Base-by-base conservation (phyloP, 2,888 invertebrate species). In the Lasioglossum marginatum region DNA sequence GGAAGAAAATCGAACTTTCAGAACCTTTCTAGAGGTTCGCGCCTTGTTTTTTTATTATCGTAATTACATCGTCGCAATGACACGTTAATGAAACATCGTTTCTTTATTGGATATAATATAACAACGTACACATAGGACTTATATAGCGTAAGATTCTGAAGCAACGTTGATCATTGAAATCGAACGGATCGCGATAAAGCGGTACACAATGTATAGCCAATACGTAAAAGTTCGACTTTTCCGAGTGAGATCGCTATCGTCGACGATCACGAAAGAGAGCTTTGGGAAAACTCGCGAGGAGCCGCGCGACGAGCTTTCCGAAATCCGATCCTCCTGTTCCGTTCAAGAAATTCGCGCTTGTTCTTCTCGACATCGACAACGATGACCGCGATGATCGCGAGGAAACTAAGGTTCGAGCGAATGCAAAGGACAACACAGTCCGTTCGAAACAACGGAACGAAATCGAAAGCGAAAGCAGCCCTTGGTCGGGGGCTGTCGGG, bases 61-160 rank as follows among this genome's bases (percentile, higher is more conserved):
- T 86, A 80, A 77, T 73, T 66, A 52, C 34, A 57, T 23, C 23
- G 4, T n/a, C 57, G 57, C 79, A 73, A 52, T 72, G 79, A 77
- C 48, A 85, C 76, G 63, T 75, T 74, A 57, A 45, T 74, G 77
- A 85, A 52, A 85, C 77, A 71, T 34, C 48, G 68, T 70, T 82
- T 72, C 77, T 73, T 80, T 52, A 76, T 40, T 73, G 57, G 34
- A 80, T 68, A 80, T 77, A 76, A 77, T 68, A 68, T 70, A 79
- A 70, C 79, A 79, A 79, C 79, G 73, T 75, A 79, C 82, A 79
- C 74, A 48, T 76, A 57, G 60, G 48, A 70, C 60, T 79, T 77
- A 76, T 77, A 76, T n/a, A 83, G 68, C 60, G 40, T 48, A 77
- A 77, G 71, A 70, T 77, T 70, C 27, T 23, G 70, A 34, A 81